Evolutionary conservation across 2,113 vertebrate species (phyloP), one percentile per base, ranked within the genome.

Genomic region (Chlamydotis undulata): DNA sequence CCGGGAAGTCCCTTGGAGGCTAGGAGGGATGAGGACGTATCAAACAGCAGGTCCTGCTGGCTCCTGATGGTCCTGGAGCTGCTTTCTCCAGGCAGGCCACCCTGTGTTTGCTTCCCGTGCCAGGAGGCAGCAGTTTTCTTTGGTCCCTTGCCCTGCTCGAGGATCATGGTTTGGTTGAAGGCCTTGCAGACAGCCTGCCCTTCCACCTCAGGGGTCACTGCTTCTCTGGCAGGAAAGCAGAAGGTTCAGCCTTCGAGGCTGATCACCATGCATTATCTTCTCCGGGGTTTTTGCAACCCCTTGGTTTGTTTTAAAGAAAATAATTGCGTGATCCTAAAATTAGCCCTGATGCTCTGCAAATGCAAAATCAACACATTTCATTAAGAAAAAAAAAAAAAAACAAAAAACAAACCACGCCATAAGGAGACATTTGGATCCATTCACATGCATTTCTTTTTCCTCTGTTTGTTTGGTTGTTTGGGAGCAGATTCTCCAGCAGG

Each of bases 391-490:
- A 57, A 35, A 31, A 12, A 35, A 14, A 10, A 3, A 61, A 41
- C 12, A 41, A 41, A 41, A 41, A 41, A 5, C 13, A 41, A 28
- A 6, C 14, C 26, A 31, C 22, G 3, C 70, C 82, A 57, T 90
- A 85, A 96, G 73, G 87, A 92, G 89, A 68, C 69, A 82, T 82
- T 96, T 94, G 89, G 87, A 92, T 84, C 74, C 69, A 68, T 93
- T 91, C 81, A 87, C 69, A 65, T 45, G 33, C 33, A 18, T 68
- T 78, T 92, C 87, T 94, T 89, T 68, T 56, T 60, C 59, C 43
- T 94, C 86, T 93, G 67, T 74, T 91, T 91, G 83, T 86, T 94
- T 96, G 60, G 50, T 89, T 93, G 80, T 87, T 97, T 92, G 83
- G 56, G 64, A 96, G 68, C 28, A 80, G 89, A 87, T 78, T 87